Evolutionary conservation across 2,888 invertebrate species (phyloP).

Genomic region (Eurois occulta): DNA sequence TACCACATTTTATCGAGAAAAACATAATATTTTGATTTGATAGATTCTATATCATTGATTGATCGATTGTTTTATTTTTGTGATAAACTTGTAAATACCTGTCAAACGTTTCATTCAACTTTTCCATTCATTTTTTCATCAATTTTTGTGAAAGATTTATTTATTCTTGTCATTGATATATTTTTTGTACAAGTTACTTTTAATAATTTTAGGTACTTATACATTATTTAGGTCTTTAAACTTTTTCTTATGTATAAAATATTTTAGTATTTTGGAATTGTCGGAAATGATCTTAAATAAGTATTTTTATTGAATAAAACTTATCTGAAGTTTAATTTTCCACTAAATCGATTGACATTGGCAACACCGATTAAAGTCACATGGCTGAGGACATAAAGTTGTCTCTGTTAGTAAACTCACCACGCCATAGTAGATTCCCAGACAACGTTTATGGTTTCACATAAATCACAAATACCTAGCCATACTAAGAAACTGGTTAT

Average conservation of each 20-base stretch:
- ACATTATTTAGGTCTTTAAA: background rate
- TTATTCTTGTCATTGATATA: background rate
- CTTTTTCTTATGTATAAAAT: background rate
- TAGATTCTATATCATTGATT: constrained; percentile 13
- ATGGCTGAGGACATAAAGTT: background rate
- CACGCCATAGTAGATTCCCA: background rate
- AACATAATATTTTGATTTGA: constrained; percentile 4
- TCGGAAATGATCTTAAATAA: background rate
- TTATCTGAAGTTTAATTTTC: background rate
- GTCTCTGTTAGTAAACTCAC: background rate
- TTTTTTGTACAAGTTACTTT: background rate
- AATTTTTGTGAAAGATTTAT: background rate
- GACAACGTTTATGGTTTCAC: constrained; percentile 2
- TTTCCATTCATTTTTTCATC: background rate
- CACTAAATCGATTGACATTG: background rate
- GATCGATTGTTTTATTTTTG: constrained; percentile 36
- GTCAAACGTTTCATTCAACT: background rate
- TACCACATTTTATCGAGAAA: background rate
- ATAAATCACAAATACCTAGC: constrained; percentile 26
- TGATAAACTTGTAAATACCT: background rate
- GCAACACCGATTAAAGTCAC: background rate
- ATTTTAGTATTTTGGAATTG: background rate
- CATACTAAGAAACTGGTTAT: constrained; percentile 32
- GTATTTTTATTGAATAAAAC: background rate
- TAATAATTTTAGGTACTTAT: background rate